These are phyloP conservation scores for Ectropis grisescens DNA, from an alignment of 1,140 invertebrate genomes.

Conservation along the genomic window DNA sequence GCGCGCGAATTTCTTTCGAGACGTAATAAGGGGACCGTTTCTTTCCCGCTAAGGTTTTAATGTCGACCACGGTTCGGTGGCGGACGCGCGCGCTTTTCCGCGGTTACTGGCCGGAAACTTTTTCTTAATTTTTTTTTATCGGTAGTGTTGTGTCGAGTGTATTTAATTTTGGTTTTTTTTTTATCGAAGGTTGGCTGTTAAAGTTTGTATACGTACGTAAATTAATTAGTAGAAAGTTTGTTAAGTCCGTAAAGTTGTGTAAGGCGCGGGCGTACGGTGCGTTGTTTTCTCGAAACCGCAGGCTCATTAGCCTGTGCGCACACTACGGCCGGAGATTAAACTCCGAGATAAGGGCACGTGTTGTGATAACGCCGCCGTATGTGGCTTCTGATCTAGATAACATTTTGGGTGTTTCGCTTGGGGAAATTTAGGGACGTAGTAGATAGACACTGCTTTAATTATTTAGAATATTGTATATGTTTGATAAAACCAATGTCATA, in stretches of 20 bases:
- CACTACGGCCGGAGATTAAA: constrained; percentile 56
- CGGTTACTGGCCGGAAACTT: constrained; percentile 47
- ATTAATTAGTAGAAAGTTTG: constrained; percentile 55
- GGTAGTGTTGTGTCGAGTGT: constrained; percentile 21
- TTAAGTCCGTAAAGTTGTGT: constrained; percentile 36
- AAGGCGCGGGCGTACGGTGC: constrained; percentile 26
- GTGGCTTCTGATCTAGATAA: too few relatives aligned
- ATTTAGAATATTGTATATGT: too few relatives aligned
- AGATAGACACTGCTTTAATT: too few relatives aligned
- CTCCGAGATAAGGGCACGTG: constrained; percentile 45
- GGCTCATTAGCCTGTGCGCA: constrained; percentile 58
- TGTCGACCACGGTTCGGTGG: constrained; percentile 66
- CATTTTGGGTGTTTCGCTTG: too few relatives aligned
- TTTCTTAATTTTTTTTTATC: constrained; percentile 40
- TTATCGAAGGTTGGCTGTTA: background rate
- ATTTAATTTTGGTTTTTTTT: constrained; percentile 20
- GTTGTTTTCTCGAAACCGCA: constrained; percentile 58
- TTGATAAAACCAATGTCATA: too few relatives aligned
- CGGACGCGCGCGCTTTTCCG: constrained; percentile 57
- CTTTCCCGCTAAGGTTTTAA: constrained; percentile 69
- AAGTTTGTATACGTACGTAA: constrained; percentile 17
- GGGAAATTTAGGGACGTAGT: too few relatives aligned
- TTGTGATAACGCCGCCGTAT: constrained; percentile 44
- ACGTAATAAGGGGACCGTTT: constrained; percentile 69
- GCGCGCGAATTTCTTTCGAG: constrained; percentile 66